Conservation (phyloP, 2,888 invertebrate genomes). For the Cenopis cana region DNA sequence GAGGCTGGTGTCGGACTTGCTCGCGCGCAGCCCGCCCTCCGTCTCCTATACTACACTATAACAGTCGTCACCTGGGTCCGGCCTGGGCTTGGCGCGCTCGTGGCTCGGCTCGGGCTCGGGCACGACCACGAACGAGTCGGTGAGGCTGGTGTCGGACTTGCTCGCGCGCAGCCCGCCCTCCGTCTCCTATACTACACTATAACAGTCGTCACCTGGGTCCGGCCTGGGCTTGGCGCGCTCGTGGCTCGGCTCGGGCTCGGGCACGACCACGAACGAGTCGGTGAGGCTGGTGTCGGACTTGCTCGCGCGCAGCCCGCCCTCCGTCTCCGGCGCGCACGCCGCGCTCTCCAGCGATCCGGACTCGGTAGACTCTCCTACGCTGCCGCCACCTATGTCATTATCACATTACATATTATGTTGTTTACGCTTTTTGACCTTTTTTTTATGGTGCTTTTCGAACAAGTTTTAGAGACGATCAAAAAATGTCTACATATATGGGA, state of each 20-base stretch:
- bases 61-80: constrained; percentile 17
- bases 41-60: too few species aligned
- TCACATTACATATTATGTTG: too few species aligned
- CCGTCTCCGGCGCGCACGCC: constrained; percentile 52
- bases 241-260: background rate
- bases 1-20: constrained; percentile 92
- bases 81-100: constrained; percentile 51
- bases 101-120: constrained; percentile 76
- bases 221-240: too few species aligned
- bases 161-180: too few species aligned
- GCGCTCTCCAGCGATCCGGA: constrained; percentile 65
- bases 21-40: constrained; percentile 88
- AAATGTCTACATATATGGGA: too few species aligned
- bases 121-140: constrained; percentile 95
- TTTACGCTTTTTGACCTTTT: too few species aligned
- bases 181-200: too few species aligned
- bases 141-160: too few species aligned
- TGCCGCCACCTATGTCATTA: constrained; percentile 80
- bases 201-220: too few species aligned
- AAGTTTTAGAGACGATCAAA: too few species aligned
- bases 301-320: constrained; percentile 89
- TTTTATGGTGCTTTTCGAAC: too few species aligned
- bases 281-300: constrained; percentile 90
- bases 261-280: background rate
- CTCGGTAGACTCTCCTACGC: constrained; percentile 79